Conservation (phyloP, 2,797 vertebrate species). For the Cirrhinus mrigala region DNA sequence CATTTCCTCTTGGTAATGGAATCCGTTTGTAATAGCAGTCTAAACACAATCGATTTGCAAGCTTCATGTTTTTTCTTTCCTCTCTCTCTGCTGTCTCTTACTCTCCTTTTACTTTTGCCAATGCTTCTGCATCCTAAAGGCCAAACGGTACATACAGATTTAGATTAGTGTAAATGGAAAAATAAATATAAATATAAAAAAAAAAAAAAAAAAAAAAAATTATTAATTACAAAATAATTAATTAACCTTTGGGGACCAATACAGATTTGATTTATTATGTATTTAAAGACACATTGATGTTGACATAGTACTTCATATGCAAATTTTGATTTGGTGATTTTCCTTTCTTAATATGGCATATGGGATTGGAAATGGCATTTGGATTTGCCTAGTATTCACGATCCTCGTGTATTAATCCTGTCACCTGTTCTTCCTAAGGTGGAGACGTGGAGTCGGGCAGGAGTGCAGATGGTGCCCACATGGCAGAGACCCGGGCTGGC, state of each 20-base stretch:
- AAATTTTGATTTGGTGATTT: neutral
- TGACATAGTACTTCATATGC: neutral
- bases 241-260: too few relatives aligned
- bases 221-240: too few relatives aligned
- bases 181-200: too few relatives aligned
- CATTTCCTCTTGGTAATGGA: slow-evolving; percentile 55
- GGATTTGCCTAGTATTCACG: slow-evolving; percentile 27
- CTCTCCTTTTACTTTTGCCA: neutral
- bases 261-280: neutral
- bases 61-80: slow-evolving; percentile 30
- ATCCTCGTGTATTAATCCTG: slow-evolving; percentile 44
- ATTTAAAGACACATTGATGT: neutral
- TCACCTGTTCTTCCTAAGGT: slow-evolving; percentile 54
- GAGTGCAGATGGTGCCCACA: slow-evolving; percentile 59
- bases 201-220: too few relatives aligned
- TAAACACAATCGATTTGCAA: slow-evolving; percentile 48
- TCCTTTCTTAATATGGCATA: slow-evolving; percentile 1
- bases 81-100: neutral
- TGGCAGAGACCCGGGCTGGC: slow-evolving; percentile 59
- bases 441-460: slow-evolving; percentile 41
- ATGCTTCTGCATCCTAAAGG: neutral
- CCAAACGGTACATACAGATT: neutral
- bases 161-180: neutral
- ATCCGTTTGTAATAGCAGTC: slow-evolving; percentile 50
- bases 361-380: slow-evolving; percentile 20